A percentile compares a stretch with the other conserved stretches of the same genome.
Conservation (phyloP, 2,797 vertebrate species). For the Erethizon dorsatum region DNA sequence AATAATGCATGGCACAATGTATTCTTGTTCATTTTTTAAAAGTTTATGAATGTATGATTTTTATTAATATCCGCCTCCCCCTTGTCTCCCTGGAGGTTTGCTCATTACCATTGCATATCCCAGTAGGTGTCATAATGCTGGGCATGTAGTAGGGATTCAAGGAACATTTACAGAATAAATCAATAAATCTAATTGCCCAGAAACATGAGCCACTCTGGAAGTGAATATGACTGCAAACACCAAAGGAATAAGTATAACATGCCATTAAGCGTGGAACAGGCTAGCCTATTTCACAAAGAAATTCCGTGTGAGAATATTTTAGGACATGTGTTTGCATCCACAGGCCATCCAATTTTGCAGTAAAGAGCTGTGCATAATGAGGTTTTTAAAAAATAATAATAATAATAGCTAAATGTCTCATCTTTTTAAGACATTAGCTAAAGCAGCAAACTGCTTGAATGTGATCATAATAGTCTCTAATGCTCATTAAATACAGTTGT, state of each 20-base stretch:
- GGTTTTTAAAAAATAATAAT: background rate
- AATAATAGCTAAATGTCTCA: slow-evolving; percentile 65
- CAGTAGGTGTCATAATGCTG: background rate
- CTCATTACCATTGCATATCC: background rate
- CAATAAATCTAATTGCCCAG: slow-evolving; percentile 17
- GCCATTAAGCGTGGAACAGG: slow-evolving; percentile 29
- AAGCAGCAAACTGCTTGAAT: slow-evolving; percentile 64
- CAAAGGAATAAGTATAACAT: slow-evolving; percentile 28
- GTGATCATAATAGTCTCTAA: slow-evolving; percentile 70
- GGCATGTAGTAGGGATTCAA: background rate
- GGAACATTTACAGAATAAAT: slow-evolving; percentile 34
- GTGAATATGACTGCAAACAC: slow-evolving; percentile 29
- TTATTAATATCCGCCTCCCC: slow-evolving; percentile 28
- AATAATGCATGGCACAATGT: background rate
- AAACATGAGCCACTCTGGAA: slow-evolving; percentile 58
- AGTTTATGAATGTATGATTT: background rate
- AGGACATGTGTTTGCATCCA: slow-evolving; percentile 66
- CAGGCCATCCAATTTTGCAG: slow-evolving; percentile 68
- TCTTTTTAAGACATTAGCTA: slow-evolving; percentile 71
- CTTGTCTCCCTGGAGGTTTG: slow-evolving; percentile 17
- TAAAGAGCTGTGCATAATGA: slow-evolving; percentile 51
- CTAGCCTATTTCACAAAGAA: slow-evolving; percentile 13
- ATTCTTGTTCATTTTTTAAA: background rate
- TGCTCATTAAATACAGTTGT: slow-evolving; percentile 70
- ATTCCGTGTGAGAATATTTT: slow-evolving; percentile 37